A percentile compares a stretch with the other conserved stretches of the same genome.
Evolutionary conservation across 2,888 invertebrate genomes (phyloP).

Genomic region (Nephrotoma flavescens): DNA sequence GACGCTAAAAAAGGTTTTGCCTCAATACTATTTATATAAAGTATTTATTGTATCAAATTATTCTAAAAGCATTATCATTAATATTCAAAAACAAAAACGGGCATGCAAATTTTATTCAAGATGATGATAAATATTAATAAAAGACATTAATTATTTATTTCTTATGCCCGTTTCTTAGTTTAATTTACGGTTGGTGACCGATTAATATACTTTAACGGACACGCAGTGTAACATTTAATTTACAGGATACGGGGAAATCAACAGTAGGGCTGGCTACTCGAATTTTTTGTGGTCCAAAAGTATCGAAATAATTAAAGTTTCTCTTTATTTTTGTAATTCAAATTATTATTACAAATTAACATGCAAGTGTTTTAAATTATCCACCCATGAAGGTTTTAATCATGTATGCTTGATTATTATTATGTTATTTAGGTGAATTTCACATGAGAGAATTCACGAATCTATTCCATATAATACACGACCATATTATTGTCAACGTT

Average conservation of each 20-base stretch:
- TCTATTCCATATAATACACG: neutral
- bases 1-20: neutral
- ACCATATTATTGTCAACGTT: neutral
- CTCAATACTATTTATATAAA: neutral
- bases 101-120: neutral
- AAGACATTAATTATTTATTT: neutral
- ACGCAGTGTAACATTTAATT: neutral
- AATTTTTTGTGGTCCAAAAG: neutral
- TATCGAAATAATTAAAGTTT: neutral
- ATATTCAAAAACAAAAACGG: neutral
- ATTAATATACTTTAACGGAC: neutral
- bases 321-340: neutral
- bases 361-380: neutral
- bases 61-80: neutral
- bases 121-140: neutral
- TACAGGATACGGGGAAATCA: neutral
- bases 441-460: too few relatives aligned
- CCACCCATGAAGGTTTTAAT: neutral
- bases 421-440: too few relatives aligned
- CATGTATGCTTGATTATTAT: neutral
- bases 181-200: neutral
- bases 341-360: neutral
- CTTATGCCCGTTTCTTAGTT: neutral
- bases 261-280: neutral
- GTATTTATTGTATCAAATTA: neutral